Base-by-base conservation (phyloP, 2,888 invertebrate genomes). In the Drosophila ezoana region DNA sequence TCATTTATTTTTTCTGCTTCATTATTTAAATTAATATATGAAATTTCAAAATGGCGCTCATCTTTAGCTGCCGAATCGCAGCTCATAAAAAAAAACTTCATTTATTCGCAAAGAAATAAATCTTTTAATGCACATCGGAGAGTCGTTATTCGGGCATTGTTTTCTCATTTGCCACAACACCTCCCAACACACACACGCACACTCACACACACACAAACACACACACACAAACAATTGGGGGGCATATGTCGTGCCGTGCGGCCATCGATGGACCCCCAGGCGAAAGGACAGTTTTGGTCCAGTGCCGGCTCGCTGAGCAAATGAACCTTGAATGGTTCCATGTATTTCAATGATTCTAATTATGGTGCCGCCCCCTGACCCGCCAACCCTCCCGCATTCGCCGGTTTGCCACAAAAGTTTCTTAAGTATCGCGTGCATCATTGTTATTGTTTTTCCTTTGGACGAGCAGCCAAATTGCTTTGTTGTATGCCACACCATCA, bases 101-200 rank as follows among this genome's bases (percentile, higher is more conserved):
- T 81, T 84, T 79, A 72, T 76, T 76, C 72, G 77, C 65, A 83
- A 79, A 77, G 84, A 81, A 87, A 84, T 84, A 84, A 84, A 84
- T 84, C 84, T 87, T 87, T 81, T 84, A 84, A 84, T 79, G 77
- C 84, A 81, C 84, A 81, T 84, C 74, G 75, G 87, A 84, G 84
- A 81, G 81, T 87, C 84, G 84, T 84, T 87, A 84, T 74, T 79
- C 76, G 73, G 67, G 81, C 87, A 84, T 84, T 84, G 84, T 87
- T 84, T 84, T 84, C 84, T 84, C 81, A 84, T 84, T 84, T 84
- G 78, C 71, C 70, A 79, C 80, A 87, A 84, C 84, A 84, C 84
- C 84, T 84, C 68, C 76, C 51, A 62, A 18, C 51, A 52, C 72
- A 68, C 57, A 37, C 41, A 41, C 18, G 4, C 6, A 33, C 40